phyloP scores from a whole-genome alignment of 2,888 invertebrate genomes.

The Cryptophagus acutangulus region DNA sequence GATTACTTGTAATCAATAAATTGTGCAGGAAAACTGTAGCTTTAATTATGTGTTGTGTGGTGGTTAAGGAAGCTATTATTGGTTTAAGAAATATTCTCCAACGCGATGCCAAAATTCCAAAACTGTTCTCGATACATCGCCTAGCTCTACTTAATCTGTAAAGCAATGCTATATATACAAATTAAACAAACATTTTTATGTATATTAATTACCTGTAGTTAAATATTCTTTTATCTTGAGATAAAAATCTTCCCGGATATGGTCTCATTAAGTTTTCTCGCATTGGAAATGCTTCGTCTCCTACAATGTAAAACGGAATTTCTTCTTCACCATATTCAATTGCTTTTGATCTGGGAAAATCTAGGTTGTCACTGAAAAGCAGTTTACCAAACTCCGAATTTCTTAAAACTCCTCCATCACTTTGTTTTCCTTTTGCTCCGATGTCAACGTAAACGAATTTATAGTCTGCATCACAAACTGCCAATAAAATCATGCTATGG shows the following conservation, averaged over 20 bases:
- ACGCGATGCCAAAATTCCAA: too few relatives aligned
- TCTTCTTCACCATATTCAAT: too few relatives aligned
- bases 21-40: slow-evolving; percentile 20
- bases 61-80: too few relatives aligned
- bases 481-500: slow-evolving; percentile 9
- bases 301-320: slow-evolving; percentile 5
- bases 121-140: slow-evolving; percentile 20
- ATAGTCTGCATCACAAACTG: slow-evolving; percentile 8
- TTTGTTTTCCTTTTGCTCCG: slow-evolving; percentile 6
- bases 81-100: slow-evolving; percentile 19
- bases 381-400: slow-evolving; percentile 3
- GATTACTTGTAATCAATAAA: too few relatives aligned
- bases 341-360: too few relatives aligned
- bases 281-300: slow-evolving; percentile 22
- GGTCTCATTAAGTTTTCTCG: slow-evolving; percentile 16
- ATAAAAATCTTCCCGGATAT: slow-evolving; percentile 14
- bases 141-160: slow-evolving; percentile 19
- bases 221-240: too few relatives aligned
- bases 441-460: slow-evolving; percentile 8
- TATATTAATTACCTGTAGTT: too few relatives aligned
- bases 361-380: neutral
- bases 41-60: slow-evolving; percentile 21
- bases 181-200: too few relatives aligned
- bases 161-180: too few relatives aligned
- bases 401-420: slow-evolving; percentile 7